Percentiles rank a stretch among this genome's conserved stretches.
Conservation (phyloP, 2,888 invertebrate genomes). For the Zaprionus bogoriensis region DNA sequence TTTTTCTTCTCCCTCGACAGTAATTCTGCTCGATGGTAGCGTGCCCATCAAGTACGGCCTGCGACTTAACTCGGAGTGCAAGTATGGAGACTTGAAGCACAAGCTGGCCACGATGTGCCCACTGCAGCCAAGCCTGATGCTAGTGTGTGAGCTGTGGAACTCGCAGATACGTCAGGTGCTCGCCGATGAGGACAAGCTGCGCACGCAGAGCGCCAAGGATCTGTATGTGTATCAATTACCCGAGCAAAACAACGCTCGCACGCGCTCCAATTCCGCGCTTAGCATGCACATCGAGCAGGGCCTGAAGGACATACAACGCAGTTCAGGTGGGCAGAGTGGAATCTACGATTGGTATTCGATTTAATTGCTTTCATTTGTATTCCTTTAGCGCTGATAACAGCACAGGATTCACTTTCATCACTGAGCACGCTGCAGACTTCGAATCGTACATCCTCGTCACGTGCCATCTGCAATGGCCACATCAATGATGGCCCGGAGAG, state of each 20-base stretch:
- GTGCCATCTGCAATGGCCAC: constrained; percentile 60
- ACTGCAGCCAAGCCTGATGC: constrained; percentile 85
- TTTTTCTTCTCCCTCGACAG: no score
- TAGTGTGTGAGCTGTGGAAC: constrained; percentile 89
- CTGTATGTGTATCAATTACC: constrained; percentile 89
- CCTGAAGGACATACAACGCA: constrained; percentile 82
- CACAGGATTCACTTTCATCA: constrained; percentile 72
- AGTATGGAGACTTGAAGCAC: constrained; percentile 89
- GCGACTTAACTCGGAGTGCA: constrained; percentile 91
- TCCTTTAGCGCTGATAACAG: constrained; percentile 65
- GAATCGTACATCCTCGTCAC: constrained; percentile 54
- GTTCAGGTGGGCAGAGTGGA: constrained; percentile 71
- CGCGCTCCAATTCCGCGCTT: constrained; percentile 80
- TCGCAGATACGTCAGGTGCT: constrained; percentile 87
- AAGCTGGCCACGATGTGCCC: constrained; percentile 87
- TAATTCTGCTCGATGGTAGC: constrained; percentile 90
- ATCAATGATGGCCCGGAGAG: constrained; percentile 33
- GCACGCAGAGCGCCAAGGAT: constrained; percentile 84
- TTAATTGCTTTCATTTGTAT: background rate
- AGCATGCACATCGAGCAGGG: constrained; percentile 82
- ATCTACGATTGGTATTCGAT: background rate
- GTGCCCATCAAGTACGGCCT: constrained; percentile 93
- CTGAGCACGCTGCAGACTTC: constrained; percentile 67
- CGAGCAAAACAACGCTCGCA: constrained; percentile 76
- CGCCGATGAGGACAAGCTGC: constrained; percentile 84